These are phyloP conservation scores for Podocnemis expansa DNA, from an alignment of 2,113 vertebrate genomes.

Conservation along the genomic window DNA sequence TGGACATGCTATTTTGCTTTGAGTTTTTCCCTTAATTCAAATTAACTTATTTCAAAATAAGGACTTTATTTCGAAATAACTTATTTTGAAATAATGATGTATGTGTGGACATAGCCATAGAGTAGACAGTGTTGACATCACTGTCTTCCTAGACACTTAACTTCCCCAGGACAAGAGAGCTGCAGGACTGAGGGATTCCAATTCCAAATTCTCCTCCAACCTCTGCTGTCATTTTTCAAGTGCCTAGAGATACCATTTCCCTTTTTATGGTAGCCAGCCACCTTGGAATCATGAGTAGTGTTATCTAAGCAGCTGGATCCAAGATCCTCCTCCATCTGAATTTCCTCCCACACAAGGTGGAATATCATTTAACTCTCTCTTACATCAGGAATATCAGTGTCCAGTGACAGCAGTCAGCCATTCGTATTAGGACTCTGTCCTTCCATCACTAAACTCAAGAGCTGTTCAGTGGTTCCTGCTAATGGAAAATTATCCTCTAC, in stretches of 20 bases:
- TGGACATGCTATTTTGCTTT: too few species aligned
- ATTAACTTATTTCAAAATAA: too few species aligned
- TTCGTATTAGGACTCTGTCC: background rate
- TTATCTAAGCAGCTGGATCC: background rate
- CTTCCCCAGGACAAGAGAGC: background rate
- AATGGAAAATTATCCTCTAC: background rate
- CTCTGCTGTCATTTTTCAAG: background rate
- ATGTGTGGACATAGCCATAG: too few species aligned
- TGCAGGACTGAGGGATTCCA: background rate
- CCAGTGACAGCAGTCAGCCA: background rate
- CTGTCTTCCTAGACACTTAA: background rate
- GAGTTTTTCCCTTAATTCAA: too few species aligned
- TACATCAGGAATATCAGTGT: background rate
- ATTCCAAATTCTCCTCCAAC: background rate
- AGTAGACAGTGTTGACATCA: background rate
- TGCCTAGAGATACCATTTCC: rapidly evolving
- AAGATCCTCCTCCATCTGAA: background rate
- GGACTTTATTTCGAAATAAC: too few species aligned
- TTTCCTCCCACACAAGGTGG: background rate
- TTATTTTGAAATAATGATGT: too few species aligned
- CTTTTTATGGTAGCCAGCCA: background rate
- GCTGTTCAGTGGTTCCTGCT: background rate
- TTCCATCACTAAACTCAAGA: background rate
- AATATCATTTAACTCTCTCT: background rate
- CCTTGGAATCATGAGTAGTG: background rate